These are phyloP conservation scores for Scolopax bukidnonensis DNA, from an alignment of 2,797 vertebrate species.

Conservation along the genomic window DNA sequence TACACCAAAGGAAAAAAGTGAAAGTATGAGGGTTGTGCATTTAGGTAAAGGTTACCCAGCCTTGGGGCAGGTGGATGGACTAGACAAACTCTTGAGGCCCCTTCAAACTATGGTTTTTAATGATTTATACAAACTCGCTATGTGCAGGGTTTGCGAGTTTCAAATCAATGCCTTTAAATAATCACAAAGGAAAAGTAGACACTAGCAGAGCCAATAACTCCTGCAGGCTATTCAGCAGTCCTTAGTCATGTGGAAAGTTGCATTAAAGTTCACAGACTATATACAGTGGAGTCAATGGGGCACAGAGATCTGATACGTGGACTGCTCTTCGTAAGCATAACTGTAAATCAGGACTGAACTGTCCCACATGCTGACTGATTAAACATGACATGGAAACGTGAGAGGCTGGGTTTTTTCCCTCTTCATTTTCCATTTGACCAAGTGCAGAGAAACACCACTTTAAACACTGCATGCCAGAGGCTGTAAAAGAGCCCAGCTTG, in stretches of 20 bases:
- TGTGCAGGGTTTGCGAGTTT: slow-evolving; percentile 59
- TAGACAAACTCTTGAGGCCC: slow-evolving; percentile 23
- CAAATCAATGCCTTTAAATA: slow-evolving; percentile 58
- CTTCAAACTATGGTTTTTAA: neutral
- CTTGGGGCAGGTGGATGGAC: slow-evolving; percentile 2
- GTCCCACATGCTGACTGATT: slow-evolving; percentile 51
- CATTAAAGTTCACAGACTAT: slow-evolving; percentile 66
- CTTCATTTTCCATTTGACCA: slow-evolving; percentile 45
- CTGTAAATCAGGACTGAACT: slow-evolving; percentile 61
- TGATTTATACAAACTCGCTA: slow-evolving; percentile 26
- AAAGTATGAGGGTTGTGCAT: neutral
- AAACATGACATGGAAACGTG: slow-evolving; percentile 58
- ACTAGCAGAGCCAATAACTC: slow-evolving; percentile 55
- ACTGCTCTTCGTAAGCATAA: slow-evolving; percentile 60
- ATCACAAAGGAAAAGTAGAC: slow-evolving; percentile 62
- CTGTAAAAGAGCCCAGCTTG: slow-evolving; percentile 13
- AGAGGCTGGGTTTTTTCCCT: neutral
- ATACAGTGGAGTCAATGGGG: slow-evolving; percentile 66
- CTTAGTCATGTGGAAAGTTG: slow-evolving; percentile 69
- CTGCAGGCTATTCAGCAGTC: slow-evolving; percentile 64
- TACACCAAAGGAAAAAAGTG: neutral
- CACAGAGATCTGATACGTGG: slow-evolving; percentile 66
- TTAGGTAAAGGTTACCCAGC: neutral
- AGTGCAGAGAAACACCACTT: slow-evolving; percentile 43
- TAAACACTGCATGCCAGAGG: slow-evolving; percentile 37